Evolutionary conservation across 2,797 vertebrate genomes (phyloP).

Genomic region (Phoebastria nigripes): DNA sequence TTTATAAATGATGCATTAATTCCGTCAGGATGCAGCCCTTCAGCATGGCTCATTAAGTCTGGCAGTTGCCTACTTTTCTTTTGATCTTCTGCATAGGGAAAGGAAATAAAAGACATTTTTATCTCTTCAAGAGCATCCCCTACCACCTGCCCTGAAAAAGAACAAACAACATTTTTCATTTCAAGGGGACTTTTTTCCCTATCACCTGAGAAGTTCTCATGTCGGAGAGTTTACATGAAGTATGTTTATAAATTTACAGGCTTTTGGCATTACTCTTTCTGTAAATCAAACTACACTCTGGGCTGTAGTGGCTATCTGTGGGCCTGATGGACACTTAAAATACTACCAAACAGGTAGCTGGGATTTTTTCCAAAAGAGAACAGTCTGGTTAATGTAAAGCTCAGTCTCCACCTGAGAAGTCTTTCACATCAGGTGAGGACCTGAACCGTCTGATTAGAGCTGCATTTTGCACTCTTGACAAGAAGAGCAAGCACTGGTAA

Average conservation of each 20-base stretch:
- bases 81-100: conserved; percentile 25
- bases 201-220: neutral
- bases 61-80: neutral
- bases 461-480: neutral
- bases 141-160: conserved; percentile 8
- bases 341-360: neutral
- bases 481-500: neutral
- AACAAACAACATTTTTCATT: neutral
- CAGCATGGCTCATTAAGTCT: conserved; percentile 26
- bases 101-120: conserved; percentile 40
- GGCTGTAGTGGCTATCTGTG: neutral
- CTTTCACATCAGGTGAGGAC: neutral
- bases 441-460: neutral
- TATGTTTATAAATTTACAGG: neutral
- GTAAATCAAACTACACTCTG: neutral
- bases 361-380: neutral
- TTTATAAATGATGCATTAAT: conserved; percentile 51
- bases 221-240: neutral
- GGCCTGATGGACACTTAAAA: neutral
- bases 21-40: neutral
- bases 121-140: neutral
- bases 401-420: neutral
- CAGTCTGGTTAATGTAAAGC: neutral
- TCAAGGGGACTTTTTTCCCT: neutral
- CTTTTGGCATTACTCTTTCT: neutral